Percentiles rank a stretch among this genome's conserved stretches.
These are phyloP conservation scores for Oligia strigilis DNA, from an alignment of 2,888 invertebrate species.

Conservation along the genomic window DNA sequence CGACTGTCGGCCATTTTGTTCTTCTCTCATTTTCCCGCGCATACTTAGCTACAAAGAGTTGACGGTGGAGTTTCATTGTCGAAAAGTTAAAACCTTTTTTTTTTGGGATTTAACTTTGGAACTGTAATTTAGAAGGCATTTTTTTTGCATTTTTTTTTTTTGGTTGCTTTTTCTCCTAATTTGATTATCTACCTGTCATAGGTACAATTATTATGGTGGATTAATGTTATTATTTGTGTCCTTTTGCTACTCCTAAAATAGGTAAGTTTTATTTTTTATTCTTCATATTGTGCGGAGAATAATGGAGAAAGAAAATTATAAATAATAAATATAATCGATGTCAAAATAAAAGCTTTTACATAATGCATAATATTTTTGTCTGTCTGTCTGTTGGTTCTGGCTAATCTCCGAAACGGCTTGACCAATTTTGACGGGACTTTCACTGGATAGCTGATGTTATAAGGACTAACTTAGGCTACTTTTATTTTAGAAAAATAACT, in stretches of 20 bases:
- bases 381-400: too few relatives aligned
- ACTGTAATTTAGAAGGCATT: background rate
- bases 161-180: background rate
- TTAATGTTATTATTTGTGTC: background rate
- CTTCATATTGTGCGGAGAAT: background rate
- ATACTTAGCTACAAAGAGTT: slow-evolving; percentile 45
- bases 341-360: too few relatives aligned
- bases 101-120: slow-evolving; percentile 6
- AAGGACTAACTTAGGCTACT: too few relatives aligned
- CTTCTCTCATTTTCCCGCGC: slow-evolving; percentile 35
- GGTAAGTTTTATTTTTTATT: background rate
- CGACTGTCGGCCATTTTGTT: slow-evolving; percentile 49
- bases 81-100: slow-evolving; percentile 43
- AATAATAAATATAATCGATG: too few relatives aligned
- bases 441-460: too few relatives aligned
- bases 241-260: background rate
- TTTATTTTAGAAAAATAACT: too few relatives aligned
- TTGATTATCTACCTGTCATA: background rate
- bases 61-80: slow-evolving; percentile 46
- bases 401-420: too few relatives aligned
- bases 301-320: too few relatives aligned
- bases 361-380: too few relatives aligned
- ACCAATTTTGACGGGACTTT: too few relatives aligned
- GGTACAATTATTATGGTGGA: background rate
- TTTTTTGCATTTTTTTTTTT: background rate